Conservation (phyloP, 2,113 vertebrate genomes). For the Oryzias javanicus region DNA sequence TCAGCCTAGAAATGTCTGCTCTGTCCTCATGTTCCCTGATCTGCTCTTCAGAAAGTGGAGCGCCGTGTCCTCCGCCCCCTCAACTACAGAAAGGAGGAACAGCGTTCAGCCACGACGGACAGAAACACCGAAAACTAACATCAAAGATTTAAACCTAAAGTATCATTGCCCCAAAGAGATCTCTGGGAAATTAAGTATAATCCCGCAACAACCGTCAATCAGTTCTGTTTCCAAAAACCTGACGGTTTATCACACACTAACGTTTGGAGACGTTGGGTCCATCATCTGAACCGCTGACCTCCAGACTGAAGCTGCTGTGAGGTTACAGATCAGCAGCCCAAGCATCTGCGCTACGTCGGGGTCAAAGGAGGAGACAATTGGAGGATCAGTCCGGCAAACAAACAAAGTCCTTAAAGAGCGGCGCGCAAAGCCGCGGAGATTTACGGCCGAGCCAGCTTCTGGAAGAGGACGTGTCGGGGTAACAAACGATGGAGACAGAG, state of each 20-base stretch:
- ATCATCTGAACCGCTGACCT: not conserved
- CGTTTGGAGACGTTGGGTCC: no score
- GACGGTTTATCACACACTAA: no score
- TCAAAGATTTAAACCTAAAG: no score
- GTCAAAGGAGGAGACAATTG: conserved; percentile 36
- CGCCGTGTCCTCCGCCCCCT: conserved; percentile 52
- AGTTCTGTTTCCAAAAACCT: no score
- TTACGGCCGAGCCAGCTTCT: conserved; percentile 38
- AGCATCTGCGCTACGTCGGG: conserved; percentile 17
- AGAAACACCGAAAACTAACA: no score
- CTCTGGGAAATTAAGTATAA: no score
- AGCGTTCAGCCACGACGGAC: conserved; percentile 6
- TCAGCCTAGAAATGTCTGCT: conserved; percentile 68
- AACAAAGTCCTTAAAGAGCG: conserved; percentile 37
- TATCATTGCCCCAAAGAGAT: no score
- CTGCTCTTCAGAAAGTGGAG: conserved; percentile 58
- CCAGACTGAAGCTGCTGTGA: conserved; percentile 13
- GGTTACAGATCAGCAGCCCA: conserved; percentile 42
- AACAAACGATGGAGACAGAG: conserved; percentile 33
- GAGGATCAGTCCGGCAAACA: conserved; percentile 34
- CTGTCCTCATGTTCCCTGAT: conserved; percentile 46
- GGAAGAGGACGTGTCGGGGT: conserved; percentile 60
- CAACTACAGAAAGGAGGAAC: conserved; percentile 18
- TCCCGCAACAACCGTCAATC: no score
- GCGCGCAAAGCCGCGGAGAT: conserved; percentile 30